phyloP scores from a whole-genome alignment of 2,797 vertebrate species.

The Lophura swinhoii region DNA sequence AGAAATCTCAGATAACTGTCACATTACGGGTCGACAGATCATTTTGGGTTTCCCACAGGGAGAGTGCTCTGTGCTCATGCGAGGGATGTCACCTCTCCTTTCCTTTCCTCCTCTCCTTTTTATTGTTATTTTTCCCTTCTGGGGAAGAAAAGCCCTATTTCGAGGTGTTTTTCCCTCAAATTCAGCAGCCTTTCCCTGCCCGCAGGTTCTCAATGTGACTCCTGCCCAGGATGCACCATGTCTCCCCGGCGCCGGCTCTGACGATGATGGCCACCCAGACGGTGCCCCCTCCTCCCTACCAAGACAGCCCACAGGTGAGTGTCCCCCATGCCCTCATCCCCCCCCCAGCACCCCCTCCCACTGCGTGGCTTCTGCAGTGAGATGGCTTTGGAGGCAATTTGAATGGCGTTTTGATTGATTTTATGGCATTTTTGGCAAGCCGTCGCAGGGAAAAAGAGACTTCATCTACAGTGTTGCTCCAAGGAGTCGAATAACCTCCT shows the following conservation, averaged over 20 bases:
- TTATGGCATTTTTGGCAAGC: background rate
- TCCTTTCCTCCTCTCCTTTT: no score
- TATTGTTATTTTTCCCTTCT: background rate
- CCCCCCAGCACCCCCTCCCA: background rate
- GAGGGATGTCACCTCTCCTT: background rate
- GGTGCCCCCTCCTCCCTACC: constrained; percentile 97
- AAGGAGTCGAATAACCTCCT: background rate
- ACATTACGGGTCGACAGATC: background rate
- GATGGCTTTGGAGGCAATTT: background rate
- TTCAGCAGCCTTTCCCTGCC: constrained; percentile 22
- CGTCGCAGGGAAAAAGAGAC: background rate
- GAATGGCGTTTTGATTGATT: background rate
- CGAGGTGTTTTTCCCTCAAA: background rate
- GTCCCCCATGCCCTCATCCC: background rate
- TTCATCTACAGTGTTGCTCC: background rate
- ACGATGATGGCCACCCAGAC: constrained; percentile 99
- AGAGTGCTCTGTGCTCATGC: fast-evolving
- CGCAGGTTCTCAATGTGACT: constrained; percentile 94
- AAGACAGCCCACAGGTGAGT: constrained; percentile 97
- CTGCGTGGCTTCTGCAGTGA: background rate
- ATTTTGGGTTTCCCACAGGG: background rate
- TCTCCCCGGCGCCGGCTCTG: constrained; percentile 96
- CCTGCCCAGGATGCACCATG: constrained; percentile 99
- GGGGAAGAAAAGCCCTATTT: background rate
- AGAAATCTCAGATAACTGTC: background rate